phyloP scores from a whole-genome alignment of 2,888 invertebrate genomes.

The Lasioglossum oenotherae region DNA sequence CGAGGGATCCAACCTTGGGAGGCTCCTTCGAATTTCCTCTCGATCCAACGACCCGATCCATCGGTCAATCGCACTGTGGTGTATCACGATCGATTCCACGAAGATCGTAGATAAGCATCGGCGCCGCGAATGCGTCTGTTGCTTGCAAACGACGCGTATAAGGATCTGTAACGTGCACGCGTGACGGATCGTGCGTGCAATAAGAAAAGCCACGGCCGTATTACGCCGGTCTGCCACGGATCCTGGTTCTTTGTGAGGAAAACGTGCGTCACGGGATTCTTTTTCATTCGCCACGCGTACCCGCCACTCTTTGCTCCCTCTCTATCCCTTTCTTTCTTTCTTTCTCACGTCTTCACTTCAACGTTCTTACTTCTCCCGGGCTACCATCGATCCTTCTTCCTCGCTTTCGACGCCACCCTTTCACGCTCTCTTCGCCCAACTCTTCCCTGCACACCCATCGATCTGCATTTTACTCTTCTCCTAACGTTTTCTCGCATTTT shows the following conservation, averaged over 20 bases:
- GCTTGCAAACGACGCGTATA: constrained; percentile 52
- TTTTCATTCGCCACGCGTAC: constrained; percentile 62
- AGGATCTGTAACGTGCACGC: constrained; percentile 45
- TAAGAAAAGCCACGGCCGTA: constrained; percentile 46
- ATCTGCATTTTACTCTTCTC: neutral
- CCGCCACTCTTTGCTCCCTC: neutral
- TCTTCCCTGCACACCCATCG: neutral
- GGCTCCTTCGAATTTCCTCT: constrained; percentile 32
- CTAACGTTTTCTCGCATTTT: neutral
- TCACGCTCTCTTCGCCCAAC: too few species aligned
- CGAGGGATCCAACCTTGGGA: constrained; percentile 6
- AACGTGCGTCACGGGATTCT: constrained; percentile 65
- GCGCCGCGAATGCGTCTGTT: constrained; percentile 22
- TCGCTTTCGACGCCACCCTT: constrained; percentile 4
- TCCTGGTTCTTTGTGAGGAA: constrained; percentile 71
- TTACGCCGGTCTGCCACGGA: constrained; percentile 56
- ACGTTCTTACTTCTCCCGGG: neutral
- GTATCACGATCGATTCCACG: constrained; percentile 48
- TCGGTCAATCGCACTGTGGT: constrained; percentile 29
- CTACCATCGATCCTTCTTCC: constrained; percentile 18
- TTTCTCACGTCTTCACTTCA: neutral
- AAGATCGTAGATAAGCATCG: constrained; percentile 51
- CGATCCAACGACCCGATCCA: constrained; percentile 14
- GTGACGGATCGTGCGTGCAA: constrained; percentile 59
- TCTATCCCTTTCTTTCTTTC: neutral